Percentiles rank a stretch among this genome's conserved stretches.
phyloP scores from a whole-genome alignment of 2,113 vertebrate genomes.

The Phrynosoma blainvillii region DNA sequence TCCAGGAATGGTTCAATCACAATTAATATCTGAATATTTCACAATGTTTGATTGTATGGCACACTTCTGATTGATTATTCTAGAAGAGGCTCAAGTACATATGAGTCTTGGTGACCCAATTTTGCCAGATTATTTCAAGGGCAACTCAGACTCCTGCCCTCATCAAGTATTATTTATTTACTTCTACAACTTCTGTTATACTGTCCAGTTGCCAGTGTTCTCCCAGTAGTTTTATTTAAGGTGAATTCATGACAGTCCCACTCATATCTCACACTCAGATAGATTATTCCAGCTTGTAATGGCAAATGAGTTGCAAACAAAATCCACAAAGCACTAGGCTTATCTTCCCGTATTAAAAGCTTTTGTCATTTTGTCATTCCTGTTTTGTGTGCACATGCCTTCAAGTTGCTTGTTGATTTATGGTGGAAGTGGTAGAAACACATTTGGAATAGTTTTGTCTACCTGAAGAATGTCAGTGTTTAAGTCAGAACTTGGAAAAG shows the following conservation, averaged over 20 bases:
- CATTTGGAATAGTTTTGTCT: neutral
- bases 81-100: too few relatives aligned
- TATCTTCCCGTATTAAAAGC: neutral
- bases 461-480: neutral
- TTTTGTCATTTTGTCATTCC: neutral
- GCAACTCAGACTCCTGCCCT: too few relatives aligned
- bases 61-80: too few relatives aligned
- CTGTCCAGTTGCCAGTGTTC: neutral
- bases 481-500: too few relatives aligned
- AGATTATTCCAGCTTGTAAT: neutral
- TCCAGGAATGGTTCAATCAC: too few relatives aligned
- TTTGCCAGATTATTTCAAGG: too few relatives aligned
- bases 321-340: neutral
- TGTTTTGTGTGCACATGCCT: too few relatives aligned
- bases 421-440: too few relatives aligned
- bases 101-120: neutral
- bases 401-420: too few relatives aligned
- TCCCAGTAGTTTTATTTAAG: neutral
- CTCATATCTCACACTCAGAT: neutral
- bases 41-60: too few relatives aligned
- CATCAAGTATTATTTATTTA: neutral
- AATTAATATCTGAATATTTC: too few relatives aligned
- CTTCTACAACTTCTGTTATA: neutral
- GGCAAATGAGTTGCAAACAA: neutral
- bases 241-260: neutral